Evolutionary conservation across 2,113 vertebrate genomes (phyloP).

Genomic region (Sturnus vulgaris): DNA sequence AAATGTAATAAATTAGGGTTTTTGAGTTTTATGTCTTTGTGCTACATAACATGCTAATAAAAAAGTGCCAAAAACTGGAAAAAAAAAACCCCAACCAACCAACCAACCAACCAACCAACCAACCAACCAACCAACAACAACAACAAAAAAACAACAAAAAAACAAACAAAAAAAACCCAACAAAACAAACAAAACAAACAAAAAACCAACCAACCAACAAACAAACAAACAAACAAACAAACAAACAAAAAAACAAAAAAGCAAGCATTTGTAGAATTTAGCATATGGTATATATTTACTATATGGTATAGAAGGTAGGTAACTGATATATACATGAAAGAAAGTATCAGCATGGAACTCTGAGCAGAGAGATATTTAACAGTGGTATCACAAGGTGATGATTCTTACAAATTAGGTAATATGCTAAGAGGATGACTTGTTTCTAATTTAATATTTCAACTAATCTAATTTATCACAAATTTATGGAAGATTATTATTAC

Average conservation of each 20-base stretch:
- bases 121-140: not conserved
- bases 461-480: not conserved
- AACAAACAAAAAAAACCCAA: not conserved
- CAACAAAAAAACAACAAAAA: too few species aligned
- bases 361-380: not conserved
- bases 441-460: not conserved
- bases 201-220: too few species aligned
- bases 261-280: not conserved
- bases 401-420: not conserved
- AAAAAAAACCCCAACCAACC: not conserved
- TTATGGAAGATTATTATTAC: not conserved
- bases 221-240: not conserved
- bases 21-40: not conserved
- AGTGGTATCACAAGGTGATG: not conserved
- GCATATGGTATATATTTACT: too few species aligned
- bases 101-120: too few species aligned
- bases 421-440: not conserved
- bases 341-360: not conserved
- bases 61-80: not conserved
- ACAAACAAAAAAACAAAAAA: not conserved
- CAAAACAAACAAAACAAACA: not conserved
- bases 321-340: not conserved
- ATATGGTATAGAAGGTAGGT: not conserved
- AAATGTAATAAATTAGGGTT: not conserved
- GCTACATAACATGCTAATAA: not conserved